These are phyloP conservation scores for Mobula hypostoma DNA, from an alignment of 2,113 vertebrate genomes.

Conservation along the genomic window DNA sequence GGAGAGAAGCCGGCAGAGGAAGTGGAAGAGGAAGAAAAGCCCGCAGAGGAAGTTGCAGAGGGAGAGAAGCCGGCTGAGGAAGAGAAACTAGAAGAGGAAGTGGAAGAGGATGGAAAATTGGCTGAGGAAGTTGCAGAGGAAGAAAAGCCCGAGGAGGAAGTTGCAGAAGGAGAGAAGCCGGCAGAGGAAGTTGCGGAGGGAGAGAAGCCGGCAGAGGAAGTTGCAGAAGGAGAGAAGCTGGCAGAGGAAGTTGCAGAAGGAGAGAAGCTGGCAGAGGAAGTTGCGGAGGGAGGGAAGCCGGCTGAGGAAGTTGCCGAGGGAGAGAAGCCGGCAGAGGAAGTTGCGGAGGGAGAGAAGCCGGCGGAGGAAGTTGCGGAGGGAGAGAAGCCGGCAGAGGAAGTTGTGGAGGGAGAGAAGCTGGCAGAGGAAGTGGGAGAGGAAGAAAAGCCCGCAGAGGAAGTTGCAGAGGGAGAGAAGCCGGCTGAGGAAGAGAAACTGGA, in stretches of 20 bases:
- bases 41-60: background rate
- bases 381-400: background rate
- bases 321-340: background rate
- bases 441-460: too few relatives aligned
- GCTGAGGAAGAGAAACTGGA: background rate
- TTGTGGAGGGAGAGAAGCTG: background rate
- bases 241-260: background rate
- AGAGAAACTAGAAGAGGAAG: background rate
- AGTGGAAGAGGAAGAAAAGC: background rate
- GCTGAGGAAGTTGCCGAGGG: background rate
- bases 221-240: background rate
- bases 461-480: too few relatives aligned
- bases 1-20: background rate
- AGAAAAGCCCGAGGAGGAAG: background rate
- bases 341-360: background rate
- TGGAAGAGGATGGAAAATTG: too few relatives aligned
- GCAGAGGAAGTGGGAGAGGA: too few relatives aligned
- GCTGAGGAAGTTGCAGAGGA: background rate
- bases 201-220: background rate
- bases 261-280: background rate
- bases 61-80: background rate
- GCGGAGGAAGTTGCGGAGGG: background rate
- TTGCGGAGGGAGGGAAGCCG: background rate
- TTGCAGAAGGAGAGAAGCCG: too few relatives aligned
- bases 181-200: background rate